Percentiles rank a stretch among this genome's conserved stretches.
Evolutionary conservation across 2,113 vertebrate genomes (phyloP).

Genomic region (Epinephelus fuscoguttatus): DNA sequence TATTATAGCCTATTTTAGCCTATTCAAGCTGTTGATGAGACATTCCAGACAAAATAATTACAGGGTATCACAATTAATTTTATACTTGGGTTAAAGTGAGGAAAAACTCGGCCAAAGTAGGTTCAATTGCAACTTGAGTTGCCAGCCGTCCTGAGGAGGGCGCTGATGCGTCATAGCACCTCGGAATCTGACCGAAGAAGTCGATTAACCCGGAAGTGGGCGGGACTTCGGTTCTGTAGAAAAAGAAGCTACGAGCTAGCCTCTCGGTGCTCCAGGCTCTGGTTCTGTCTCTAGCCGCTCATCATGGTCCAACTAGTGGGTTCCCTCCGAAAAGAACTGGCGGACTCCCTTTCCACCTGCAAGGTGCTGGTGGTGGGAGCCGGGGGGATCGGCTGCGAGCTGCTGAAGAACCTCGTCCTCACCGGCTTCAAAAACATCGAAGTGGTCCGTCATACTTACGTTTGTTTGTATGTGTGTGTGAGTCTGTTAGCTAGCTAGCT

Average conservation of each 20-base stretch:
- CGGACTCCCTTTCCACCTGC: conserved; percentile 88
- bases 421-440: conserved; percentile 95
- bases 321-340: conserved; percentile 89
- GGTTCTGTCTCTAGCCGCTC: conserved; percentile 50
- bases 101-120: no score
- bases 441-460: conserved; percentile 86
- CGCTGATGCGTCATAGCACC: background rate
- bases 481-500: conserved; percentile 11
- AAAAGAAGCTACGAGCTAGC: conserved; percentile 60
- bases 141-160: background rate
- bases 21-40: no score
- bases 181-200: background rate
- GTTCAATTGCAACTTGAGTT: background rate
- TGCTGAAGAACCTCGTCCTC: conserved; percentile 95
- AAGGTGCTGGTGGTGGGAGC: conserved; percentile 94
- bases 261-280: conserved; percentile 47
- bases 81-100: no score
- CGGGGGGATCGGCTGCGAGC: conserved; percentile 96
- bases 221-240: background rate
- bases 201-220: conserved; percentile 34
- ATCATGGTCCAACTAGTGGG: conserved; percentile 88
- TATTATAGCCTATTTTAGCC: no score
- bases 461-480: conserved; percentile 54
- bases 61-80: no score
- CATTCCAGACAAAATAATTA: no score